These are phyloP conservation scores for Puntigrus tetrazona DNA, from an alignment of 2,113 vertebrate genomes.

Conservation along the genomic window DNA sequence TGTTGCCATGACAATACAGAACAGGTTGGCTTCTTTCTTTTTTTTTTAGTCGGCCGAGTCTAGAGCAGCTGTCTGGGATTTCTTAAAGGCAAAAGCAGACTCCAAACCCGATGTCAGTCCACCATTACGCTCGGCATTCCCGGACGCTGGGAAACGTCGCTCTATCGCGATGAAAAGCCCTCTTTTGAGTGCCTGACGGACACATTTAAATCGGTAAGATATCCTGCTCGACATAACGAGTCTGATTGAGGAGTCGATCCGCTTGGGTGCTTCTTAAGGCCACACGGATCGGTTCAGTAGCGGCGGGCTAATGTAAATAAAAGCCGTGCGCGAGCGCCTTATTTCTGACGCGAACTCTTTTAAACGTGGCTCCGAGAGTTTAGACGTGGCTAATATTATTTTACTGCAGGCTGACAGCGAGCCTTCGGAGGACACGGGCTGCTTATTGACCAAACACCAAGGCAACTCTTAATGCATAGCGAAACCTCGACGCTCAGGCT, in stretches of 20 bases:
- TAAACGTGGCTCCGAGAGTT: background rate
- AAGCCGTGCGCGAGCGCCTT: background rate
- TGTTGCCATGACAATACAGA: slow-evolving; percentile 19
- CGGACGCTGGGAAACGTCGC: background rate
- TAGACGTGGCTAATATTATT: background rate
- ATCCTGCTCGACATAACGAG: background rate
- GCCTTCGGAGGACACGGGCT: background rate
- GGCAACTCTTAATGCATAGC: background rate
- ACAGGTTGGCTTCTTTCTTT: background rate
- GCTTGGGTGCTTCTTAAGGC: slow-evolving; percentile 17
- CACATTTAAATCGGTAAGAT: slow-evolving; percentile 26
- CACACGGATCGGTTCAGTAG: background rate
- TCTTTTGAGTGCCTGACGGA: slow-evolving; percentile 2
- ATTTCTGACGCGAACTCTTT: background rate
- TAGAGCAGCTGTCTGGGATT: slow-evolving; percentile 70
- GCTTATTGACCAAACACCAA: background rate
- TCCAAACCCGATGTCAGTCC: slow-evolving; percentile 41
- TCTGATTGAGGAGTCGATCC: background rate
- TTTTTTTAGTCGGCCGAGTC: slow-evolving; percentile 63
- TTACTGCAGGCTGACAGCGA: background rate
- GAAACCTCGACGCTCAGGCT: background rate
- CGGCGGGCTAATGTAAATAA: slow-evolving; percentile 25
- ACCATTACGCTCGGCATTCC: slow-evolving; percentile 23
- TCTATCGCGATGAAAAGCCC: background rate
- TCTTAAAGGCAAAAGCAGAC: slow-evolving; percentile 71